These are phyloP conservation scores for Chrysina gloriosa DNA, from an alignment of 2,888 invertebrate genomes.

Conservation along the genomic window DNA sequence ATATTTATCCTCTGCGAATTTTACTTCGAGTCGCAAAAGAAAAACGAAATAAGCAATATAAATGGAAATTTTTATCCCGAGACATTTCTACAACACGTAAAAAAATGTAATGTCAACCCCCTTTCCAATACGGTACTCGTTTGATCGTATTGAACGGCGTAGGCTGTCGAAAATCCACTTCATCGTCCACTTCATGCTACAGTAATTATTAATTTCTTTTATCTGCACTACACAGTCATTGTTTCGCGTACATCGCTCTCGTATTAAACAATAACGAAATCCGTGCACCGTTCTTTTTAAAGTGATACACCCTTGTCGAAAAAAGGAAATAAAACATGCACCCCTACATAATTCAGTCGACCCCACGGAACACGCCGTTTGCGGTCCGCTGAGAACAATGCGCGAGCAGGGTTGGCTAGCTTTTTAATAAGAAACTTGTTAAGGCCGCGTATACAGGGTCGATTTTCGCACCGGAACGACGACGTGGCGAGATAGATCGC, in stretches of 20 bases:
- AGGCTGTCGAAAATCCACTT: neutral
- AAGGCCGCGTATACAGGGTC: slow-evolving; percentile 4
- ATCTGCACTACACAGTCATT: slow-evolving; percentile 2
- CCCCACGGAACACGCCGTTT: slow-evolving; percentile 25
- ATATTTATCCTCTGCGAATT: no score
- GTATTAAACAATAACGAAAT: slow-evolving; percentile 36
- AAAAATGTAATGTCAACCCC: no score
- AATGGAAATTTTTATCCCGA: no score
- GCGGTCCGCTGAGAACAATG: slow-evolving; percentile 33
- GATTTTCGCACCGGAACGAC: neutral
- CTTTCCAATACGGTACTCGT: neutral
- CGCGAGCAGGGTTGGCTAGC: slow-evolving; percentile 1
- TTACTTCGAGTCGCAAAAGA: no score
- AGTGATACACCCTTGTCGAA: slow-evolving; percentile 32
- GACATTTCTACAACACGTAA: no score
- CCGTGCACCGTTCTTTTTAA: slow-evolving; percentile 26
- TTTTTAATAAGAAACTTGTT: slow-evolving; percentile 34
- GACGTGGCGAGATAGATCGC: neutral
- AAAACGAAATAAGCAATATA: no score
- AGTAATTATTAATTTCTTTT: slow-evolving; percentile 22
- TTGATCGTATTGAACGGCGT: neutral
- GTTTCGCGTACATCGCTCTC: slow-evolving; percentile 25
- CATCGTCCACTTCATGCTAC: neutral
- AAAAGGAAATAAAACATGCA: slow-evolving; percentile 7
- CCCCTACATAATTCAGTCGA: slow-evolving; percentile 27